Evolutionary conservation across 2,797 vertebrate genomes (phyloP).

Genomic region (Falco cherrug): DNA sequence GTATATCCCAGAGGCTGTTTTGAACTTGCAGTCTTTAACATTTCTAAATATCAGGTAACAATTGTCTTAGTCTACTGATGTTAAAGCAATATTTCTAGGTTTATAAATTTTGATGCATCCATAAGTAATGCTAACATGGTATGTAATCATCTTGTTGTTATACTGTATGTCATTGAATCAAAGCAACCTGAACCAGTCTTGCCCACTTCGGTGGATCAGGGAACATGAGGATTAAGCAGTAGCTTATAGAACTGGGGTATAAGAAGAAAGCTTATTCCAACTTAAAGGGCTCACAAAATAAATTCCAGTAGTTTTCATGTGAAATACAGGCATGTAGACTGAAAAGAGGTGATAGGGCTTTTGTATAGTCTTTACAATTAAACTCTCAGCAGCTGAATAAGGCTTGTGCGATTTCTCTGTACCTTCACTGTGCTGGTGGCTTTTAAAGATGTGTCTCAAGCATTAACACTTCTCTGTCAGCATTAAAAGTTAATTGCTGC

Average conservation of each 20-base stretch:
- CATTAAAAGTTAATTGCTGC: not conserved
- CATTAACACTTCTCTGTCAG: not conserved
- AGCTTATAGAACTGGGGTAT: not conserved
- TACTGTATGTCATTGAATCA: not conserved
- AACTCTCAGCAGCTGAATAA: not conserved
- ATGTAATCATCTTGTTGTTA: not conserved
- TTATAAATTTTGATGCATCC: not conserved
- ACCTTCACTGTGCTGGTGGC: not conserved
- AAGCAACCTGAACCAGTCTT: not conserved
- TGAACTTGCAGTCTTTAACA: slow-evolving; percentile 91
- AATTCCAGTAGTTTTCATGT: not conserved
- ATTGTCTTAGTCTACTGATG: not conserved
- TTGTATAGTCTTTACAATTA: not conserved
- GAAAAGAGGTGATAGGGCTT: not conserved
- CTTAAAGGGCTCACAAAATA: not conserved
- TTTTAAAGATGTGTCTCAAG: not conserved
- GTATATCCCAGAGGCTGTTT: slow-evolving; percentile 88
- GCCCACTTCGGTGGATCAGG: not conserved
- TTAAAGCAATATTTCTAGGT: not conserved
- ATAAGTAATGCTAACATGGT: not conserved
- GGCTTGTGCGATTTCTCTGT: not conserved
- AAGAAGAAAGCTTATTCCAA: not conserved
- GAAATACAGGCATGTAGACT: not conserved
- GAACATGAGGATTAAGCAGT: not conserved
- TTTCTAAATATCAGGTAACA: slow-evolving; percentile 95